Evolutionary conservation across 2,888 invertebrate species (phyloP).

Genomic region (Hipparchia sbordonii): DNA sequence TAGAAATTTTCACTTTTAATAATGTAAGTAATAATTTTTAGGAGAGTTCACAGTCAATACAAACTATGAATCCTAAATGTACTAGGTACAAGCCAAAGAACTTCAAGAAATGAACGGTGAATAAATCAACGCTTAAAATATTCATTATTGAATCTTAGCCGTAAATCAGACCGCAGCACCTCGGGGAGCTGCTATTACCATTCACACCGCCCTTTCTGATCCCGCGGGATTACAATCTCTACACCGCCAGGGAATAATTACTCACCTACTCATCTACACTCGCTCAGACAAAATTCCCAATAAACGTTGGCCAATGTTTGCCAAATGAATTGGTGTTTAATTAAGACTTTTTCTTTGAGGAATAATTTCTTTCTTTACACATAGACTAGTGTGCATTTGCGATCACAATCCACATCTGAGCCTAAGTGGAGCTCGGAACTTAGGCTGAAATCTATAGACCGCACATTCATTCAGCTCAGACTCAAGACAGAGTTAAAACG

Average conservation of each 20-base stretch:
- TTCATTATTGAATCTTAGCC: constrained; percentile 81
- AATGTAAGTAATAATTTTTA: too few relatives aligned
- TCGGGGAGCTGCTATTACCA: constrained; percentile 77
- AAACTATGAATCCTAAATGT: constrained; percentile 45
- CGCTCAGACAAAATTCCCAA: constrained; percentile 59
- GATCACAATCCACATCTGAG: too few relatives aligned
- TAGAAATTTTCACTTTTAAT: too few relatives aligned
- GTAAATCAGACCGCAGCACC: constrained; percentile 81
- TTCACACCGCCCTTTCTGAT: constrained; percentile 81
- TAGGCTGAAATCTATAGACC: too few relatives aligned
- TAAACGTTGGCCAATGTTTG: constrained; percentile 49
- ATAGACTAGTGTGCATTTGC: too few relatives aligned
- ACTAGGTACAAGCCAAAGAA: constrained; percentile 27
- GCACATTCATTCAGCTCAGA: too few relatives aligned
- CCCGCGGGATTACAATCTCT: constrained; percentile 77
- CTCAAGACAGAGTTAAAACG: too few relatives aligned
- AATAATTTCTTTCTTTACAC: not conserved
- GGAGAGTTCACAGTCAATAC: not conserved
- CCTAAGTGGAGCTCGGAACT: too few relatives aligned
- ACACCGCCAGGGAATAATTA: constrained; percentile 80
- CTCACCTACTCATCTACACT: constrained; percentile 68
- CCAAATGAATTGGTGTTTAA: constrained; percentile 30
- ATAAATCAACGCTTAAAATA: constrained; percentile 79
- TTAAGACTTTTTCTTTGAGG: not conserved
- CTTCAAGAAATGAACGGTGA: constrained; percentile 51